These are phyloP conservation scores for Myathropa florea DNA, from an alignment of 2,888 invertebrate genomes.

Conservation along the genomic window DNA sequence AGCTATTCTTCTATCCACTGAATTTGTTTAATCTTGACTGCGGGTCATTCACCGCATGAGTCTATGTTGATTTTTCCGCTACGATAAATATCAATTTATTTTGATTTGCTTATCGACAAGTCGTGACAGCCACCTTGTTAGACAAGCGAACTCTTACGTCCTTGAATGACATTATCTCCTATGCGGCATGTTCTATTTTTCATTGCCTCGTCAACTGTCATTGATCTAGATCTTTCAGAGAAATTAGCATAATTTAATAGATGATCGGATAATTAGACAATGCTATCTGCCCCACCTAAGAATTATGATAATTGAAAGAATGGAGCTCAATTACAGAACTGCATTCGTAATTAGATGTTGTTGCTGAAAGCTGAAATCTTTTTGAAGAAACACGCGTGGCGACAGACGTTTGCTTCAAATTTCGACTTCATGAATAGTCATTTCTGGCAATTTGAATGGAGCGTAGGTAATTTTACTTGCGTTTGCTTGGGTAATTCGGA, in stretches of 20 bases:
- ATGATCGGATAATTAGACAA: constrained; percentile 48
- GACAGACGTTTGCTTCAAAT: background rate
- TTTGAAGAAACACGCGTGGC: background rate
- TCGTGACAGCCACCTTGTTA: background rate
- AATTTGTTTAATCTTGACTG: background rate
- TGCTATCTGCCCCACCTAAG: constrained; percentile 28
- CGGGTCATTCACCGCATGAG: background rate
- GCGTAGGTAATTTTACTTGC: too few species aligned
- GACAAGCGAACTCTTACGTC: background rate
- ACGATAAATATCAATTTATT: background rate
- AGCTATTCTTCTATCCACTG: too few species aligned
- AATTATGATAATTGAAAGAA: constrained; percentile 39
- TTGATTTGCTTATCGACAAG: background rate
- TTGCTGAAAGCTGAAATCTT: background rate
- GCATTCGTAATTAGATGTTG: constrained; percentile 6
- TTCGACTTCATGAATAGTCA: background rate
- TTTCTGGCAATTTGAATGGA: too few species aligned
- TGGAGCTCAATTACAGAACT: constrained; percentile 30
- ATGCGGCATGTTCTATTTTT: background rate
- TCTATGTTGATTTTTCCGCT: background rate
- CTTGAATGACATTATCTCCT: background rate
- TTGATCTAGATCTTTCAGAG: background rate
- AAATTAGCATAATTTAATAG: constrained; percentile 62
- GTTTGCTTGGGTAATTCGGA: too few species aligned
- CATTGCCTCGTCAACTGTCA: background rate